phyloP scores from a whole-genome alignment of 2,113 vertebrate species.

The Microtus montanus region DNA sequence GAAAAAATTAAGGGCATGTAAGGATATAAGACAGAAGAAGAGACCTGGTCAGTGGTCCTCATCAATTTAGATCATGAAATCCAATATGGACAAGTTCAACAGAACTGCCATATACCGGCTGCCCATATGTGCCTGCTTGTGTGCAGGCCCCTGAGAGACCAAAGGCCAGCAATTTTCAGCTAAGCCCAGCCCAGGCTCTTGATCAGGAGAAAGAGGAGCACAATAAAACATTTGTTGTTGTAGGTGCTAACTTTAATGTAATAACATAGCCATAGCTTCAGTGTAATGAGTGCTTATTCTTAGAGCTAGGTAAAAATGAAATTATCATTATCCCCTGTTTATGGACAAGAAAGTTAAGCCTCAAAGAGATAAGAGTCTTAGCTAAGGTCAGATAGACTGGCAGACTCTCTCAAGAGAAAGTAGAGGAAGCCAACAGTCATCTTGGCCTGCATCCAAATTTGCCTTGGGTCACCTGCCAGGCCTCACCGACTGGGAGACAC shows the following conservation, averaged over 20 bases:
- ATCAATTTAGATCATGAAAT: too few species aligned
- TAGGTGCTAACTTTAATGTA: not conserved
- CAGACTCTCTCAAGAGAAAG: not conserved
- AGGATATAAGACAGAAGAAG: not conserved
- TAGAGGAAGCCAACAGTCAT: not conserved
- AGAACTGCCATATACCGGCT: too few species aligned
- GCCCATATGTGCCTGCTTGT: not conserved
- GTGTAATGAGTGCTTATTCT: not conserved
- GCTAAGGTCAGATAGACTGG: constrained; percentile 5
- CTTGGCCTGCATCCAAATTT: not conserved
- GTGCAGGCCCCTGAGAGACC: not conserved
- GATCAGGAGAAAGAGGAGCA: not conserved
- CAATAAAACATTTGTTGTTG: not conserved
- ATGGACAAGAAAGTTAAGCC: not conserved
- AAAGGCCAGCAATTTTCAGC: not conserved
- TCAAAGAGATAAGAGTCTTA: constrained; percentile 10
- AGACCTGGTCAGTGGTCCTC: too few species aligned
- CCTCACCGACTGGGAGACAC: not conserved
- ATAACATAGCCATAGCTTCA: not conserved
- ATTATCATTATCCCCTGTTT: not conserved
- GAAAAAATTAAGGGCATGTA: not conserved
- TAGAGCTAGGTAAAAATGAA: not conserved
- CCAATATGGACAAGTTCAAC: too few species aligned
- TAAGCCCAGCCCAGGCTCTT: not conserved
- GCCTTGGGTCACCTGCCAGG: constrained; percentile 39